Evolutionary conservation across 2,113 vertebrate genomes (phyloP).

Genomic region (Regulus satrapa): DNA sequence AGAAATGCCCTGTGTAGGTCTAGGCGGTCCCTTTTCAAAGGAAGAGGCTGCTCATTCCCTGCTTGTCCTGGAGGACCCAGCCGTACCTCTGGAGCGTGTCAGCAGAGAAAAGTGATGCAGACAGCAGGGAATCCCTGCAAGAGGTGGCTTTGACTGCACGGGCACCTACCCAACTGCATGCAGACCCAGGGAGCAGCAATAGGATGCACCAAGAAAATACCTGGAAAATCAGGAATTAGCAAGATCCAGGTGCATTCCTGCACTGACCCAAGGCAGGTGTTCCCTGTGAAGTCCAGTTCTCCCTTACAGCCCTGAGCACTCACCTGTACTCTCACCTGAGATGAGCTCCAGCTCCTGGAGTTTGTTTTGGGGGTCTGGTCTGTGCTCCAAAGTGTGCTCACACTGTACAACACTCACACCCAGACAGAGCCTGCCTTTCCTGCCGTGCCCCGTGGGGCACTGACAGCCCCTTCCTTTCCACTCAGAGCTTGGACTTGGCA

Average conservation of each 20-base stretch:
- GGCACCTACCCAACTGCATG: neutral
- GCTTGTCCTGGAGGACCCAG: neutral
- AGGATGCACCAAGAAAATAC: neutral
- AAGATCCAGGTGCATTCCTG: neutral
- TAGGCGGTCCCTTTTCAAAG: too few species aligned
- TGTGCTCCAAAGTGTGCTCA: neutral
- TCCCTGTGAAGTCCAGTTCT: neutral
- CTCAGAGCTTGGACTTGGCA: neutral
- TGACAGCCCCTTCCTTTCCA: neutral
- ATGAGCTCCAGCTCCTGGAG: neutral
- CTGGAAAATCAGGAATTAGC: neutral
- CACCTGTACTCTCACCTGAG: neutral
- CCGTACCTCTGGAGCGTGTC: neutral
- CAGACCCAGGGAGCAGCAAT: neutral
- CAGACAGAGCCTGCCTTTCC: neutral
- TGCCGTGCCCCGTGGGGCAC: rapidly evolving
- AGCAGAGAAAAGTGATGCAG: neutral
- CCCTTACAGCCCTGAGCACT: neutral
- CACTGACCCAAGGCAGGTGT: neutral
- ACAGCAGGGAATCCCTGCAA: neutral
- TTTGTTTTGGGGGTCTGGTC: neutral
- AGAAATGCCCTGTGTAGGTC: too few species aligned
- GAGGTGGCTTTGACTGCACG: neutral
- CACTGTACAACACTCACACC: neutral
- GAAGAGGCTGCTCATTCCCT: neutral